Evolutionary conservation across 37 sponge, comb jelly and placozoan genomes (phyloP).

Genomic region (Agelas oroides): DNA sequence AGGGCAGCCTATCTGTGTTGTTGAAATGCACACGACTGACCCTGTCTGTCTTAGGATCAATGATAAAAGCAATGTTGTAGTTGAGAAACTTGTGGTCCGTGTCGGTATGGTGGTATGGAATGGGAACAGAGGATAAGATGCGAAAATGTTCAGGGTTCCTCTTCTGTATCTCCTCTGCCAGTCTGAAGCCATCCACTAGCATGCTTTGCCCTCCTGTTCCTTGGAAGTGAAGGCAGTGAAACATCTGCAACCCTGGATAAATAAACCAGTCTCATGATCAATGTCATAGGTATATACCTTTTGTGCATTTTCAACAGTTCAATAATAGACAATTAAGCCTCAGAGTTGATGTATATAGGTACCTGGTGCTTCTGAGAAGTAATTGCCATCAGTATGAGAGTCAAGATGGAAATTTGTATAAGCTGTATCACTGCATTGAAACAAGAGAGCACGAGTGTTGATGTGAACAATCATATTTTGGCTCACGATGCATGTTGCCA

Average conservation of each 20-base stretch:
- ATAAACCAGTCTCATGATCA: too few species aligned
- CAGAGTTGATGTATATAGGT: too few species aligned
- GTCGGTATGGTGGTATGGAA: slow-evolving; percentile 11
- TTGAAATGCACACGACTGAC: slow-evolving; percentile 6
- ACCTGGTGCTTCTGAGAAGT: slow-evolving; percentile 15
- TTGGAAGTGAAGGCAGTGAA: slow-evolving; percentile 9
- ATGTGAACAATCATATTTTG: too few species aligned
- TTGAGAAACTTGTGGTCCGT: neutral
- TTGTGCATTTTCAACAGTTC: too few species aligned
- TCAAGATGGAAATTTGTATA: neutral
- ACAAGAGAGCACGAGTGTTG: too few species aligned
- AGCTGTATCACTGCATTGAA: slow-evolving; percentile 9
- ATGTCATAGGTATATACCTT: too few species aligned
- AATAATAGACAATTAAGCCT: too few species aligned
- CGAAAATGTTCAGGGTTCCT: slow-evolving; percentile 9
- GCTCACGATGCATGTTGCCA: too few species aligned
- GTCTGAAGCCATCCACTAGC: slow-evolving; percentile 36
- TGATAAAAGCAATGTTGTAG: neutral
- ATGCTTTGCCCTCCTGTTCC: slow-evolving; percentile 13
- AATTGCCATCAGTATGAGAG: slow-evolving; percentile 25
- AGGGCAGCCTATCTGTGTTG: slow-evolving; percentile 15
- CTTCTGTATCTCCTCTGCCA: slow-evolving; percentile 14
- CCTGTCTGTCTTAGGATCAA: slow-evolving; percentile 1
- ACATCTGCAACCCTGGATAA: slow-evolving; percentile 13
- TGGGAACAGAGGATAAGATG: slow-evolving; percentile 16